These are phyloP conservation scores for Epinotia demarniana DNA, from an alignment of 2,888 invertebrate species.

Conservation along the genomic window DNA sequence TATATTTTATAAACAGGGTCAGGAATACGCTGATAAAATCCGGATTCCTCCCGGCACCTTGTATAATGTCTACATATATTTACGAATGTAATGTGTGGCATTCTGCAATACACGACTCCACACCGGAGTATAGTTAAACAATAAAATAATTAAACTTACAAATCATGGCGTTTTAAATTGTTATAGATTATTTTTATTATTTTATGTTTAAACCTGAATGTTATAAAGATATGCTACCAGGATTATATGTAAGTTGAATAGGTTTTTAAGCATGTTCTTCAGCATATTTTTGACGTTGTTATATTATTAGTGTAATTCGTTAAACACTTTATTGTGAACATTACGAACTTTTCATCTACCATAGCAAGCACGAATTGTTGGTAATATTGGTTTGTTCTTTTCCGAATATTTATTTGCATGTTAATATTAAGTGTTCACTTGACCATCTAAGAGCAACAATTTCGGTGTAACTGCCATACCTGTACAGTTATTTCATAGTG, in stretches of 20 bases:
- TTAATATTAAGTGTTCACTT: not conserved
- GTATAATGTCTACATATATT: constrained; percentile 54
- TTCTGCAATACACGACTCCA: constrained; percentile 72
- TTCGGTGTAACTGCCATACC: not conserved
- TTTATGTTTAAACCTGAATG: constrained; percentile 37
- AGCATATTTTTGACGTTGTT: not conserved
- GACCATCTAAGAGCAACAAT: too few species aligned
- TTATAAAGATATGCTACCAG: constrained; percentile 60
- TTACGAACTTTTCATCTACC: not conserved
- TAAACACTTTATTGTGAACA: not conserved
- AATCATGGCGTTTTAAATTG: constrained; percentile 45
- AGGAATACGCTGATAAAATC: too few species aligned
- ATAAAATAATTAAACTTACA: constrained; percentile 66
- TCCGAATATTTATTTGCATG: not conserved
- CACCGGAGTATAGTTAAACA: constrained; percentile 77
- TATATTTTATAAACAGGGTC: too few species aligned
- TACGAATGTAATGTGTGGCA: constrained; percentile 69
- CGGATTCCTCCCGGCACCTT: constrained; percentile 67
- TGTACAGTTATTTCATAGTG: not conserved
- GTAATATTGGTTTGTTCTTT: not conserved
- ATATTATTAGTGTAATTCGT: not conserved
- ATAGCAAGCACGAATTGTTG: not conserved
- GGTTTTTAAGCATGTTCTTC: constrained; percentile 15
- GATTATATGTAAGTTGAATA: constrained; percentile 60
- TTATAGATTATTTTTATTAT: constrained; percentile 42